phyloP scores from a whole-genome alignment of 2,113 vertebrate species.

The Pteronura brasiliensis region DNA sequence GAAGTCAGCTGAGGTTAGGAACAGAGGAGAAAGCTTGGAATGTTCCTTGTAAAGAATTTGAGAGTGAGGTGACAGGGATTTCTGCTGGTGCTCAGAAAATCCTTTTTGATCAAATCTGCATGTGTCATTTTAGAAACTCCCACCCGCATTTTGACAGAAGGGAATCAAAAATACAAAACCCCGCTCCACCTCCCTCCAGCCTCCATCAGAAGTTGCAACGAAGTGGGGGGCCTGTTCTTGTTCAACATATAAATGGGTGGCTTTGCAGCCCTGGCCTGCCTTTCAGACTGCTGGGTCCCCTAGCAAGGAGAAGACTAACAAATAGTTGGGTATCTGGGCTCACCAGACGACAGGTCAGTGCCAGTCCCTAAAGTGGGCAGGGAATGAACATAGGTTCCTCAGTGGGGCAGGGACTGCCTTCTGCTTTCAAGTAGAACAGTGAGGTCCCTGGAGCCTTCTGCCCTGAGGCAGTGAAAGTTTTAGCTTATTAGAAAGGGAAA shows the following conservation, averaged over 20 bases:
- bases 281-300: background rate
- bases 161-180: conserved; percentile 37
- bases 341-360: accelerated
- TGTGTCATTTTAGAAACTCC: conserved; percentile 14
- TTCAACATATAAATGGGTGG: background rate
- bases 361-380: background rate
- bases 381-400: accelerated
- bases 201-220: background rate
- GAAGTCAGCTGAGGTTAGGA: background rate
- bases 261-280: background rate
- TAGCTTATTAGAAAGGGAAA: conserved; percentile 19
- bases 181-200: background rate
- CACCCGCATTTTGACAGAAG: background rate
- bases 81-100: background rate
- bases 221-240: background rate
- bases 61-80: background rate
- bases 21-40: no score
- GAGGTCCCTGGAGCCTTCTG: background rate
- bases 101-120: background rate
- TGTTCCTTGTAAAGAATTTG: background rate
- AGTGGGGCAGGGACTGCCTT: background rate
- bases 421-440: background rate
- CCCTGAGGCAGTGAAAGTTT: background rate
- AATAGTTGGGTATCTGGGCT: no score
- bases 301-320: background rate